These are phyloP conservation scores for Luperina testacea DNA, from an alignment of 2,888 invertebrate species.

Conservation along the genomic window DNA sequence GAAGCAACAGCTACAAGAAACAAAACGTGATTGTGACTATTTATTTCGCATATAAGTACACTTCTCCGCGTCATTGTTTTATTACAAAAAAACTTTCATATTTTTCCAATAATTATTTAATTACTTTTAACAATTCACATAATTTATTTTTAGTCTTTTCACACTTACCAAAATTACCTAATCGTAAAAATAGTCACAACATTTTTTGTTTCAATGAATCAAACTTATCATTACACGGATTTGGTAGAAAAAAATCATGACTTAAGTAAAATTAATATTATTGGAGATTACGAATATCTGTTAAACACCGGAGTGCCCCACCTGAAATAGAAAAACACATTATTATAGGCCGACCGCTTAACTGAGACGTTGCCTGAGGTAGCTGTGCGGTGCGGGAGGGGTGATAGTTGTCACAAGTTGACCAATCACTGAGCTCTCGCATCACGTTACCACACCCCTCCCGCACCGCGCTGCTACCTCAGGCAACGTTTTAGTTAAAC, in stretches of 20 bases:
- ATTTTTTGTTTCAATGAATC: constrained; percentile 67
- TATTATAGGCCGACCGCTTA: neutral
- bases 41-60: constrained; percentile 64
- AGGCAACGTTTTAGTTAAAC: too few relatives aligned
- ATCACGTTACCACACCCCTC: too few relatives aligned
- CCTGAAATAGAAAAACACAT: constrained; percentile 63
- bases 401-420: too few relatives aligned
- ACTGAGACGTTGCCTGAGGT: too few relatives aligned
- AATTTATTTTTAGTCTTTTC: constrained; percentile 13
- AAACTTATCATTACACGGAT: constrained; percentile 76
- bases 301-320: constrained; percentile 47
- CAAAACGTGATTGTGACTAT: constrained; percentile 74
- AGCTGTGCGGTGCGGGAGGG: too few relatives aligned
- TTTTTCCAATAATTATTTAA: neutral
- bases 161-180: constrained; percentile 20
- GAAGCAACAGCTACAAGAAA: constrained; percentile 43
- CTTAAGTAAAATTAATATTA: constrained; percentile 76
- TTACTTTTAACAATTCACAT: constrained; percentile 17
- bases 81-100: constrained; percentile 45
- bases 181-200: constrained; percentile 74
- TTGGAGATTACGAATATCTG: constrained; percentile 78
- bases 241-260: constrained; percentile 82
- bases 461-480: too few relatives aligned
- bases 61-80: constrained; percentile 43
- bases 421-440: too few relatives aligned